phyloP scores from a whole-genome alignment of 2,888 invertebrate species.

The Heliconius erato region DNA sequence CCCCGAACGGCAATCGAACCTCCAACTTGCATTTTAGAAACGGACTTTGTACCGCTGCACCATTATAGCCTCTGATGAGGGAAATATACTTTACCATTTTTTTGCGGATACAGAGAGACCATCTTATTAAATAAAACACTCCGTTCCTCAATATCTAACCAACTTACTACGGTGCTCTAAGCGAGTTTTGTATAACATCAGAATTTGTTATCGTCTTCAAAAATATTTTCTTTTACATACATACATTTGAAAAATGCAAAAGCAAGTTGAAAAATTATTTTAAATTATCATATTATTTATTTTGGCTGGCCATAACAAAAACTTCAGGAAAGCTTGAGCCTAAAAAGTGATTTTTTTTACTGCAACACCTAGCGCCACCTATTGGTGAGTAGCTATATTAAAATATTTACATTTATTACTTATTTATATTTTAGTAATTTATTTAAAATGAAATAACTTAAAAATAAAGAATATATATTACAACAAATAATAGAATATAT shows the following conservation, averaged over 20 bases:
- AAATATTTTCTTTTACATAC: no score
- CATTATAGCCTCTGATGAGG: background rate
- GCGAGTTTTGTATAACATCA: no score
- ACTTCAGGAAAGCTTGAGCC: background rate
- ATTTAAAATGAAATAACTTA: no score
- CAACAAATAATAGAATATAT: no score
- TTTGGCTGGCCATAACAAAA: no score
- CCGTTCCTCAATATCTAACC: background rate
- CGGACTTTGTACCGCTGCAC: background rate
- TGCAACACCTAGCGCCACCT: constrained; percentile 59
- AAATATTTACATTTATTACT: background rate
- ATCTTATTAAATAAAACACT: background rate
- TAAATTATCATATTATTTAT: no score
- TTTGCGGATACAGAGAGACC: no score
- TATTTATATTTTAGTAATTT: no score
- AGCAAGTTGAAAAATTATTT: no score
- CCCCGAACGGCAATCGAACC: background rate
- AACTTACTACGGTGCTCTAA: background rate
- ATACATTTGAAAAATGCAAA: no score
- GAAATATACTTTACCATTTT: background rate
- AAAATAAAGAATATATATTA: no score
- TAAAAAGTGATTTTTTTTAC: background rate
- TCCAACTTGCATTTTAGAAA: background rate
- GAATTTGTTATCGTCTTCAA: no score
- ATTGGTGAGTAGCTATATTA: constrained; percentile 58